These are phyloP conservation scores for Vimba vimba DNA, from an alignment of 2,113 vertebrate genomes.

Conservation along the genomic window DNA sequence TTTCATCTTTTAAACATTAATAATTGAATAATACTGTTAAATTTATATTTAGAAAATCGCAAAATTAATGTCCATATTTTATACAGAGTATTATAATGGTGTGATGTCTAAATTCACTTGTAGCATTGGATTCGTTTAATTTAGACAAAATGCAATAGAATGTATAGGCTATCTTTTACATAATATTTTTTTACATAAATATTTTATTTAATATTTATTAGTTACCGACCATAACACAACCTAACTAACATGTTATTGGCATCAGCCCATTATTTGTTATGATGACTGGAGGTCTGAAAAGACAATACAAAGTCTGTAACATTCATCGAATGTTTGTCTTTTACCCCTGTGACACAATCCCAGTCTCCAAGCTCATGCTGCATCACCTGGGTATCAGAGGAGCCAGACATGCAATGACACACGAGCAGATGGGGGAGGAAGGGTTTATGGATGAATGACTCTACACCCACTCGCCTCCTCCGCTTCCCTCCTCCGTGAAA, in stretches of 20 bases:
- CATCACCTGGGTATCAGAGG: constrained; percentile 29
- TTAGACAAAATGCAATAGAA: too few species aligned
- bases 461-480: constrained; percentile 21
- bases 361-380: neutral
- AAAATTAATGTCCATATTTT: too few species aligned
- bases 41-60: too few species aligned
- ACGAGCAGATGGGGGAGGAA: constrained; percentile 34
- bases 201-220: too few species aligned
- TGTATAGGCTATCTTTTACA: too few species aligned
- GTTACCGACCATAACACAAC: neutral
- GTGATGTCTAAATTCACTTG: too few species aligned
- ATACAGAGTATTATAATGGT: too few species aligned
- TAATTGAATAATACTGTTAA: too few species aligned
- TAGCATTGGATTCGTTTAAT: too few species aligned
- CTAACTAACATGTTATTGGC: neutral
- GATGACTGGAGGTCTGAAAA: neutral
- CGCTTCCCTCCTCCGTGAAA: constrained; percentile 18
- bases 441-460: constrained; percentile 35
- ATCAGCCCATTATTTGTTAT: neutral
- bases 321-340: neutral
- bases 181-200: neutral
- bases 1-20: too few species aligned
- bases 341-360: neutral
- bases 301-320: too few species aligned
- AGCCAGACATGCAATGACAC: constrained; percentile 19